A percentile compares a stretch with the other conserved stretches of the same genome.
These are phyloP conservation scores for Rallus crepitans DNA, from an alignment of 2,797 vertebrate genomes.

Conservation along the genomic window DNA sequence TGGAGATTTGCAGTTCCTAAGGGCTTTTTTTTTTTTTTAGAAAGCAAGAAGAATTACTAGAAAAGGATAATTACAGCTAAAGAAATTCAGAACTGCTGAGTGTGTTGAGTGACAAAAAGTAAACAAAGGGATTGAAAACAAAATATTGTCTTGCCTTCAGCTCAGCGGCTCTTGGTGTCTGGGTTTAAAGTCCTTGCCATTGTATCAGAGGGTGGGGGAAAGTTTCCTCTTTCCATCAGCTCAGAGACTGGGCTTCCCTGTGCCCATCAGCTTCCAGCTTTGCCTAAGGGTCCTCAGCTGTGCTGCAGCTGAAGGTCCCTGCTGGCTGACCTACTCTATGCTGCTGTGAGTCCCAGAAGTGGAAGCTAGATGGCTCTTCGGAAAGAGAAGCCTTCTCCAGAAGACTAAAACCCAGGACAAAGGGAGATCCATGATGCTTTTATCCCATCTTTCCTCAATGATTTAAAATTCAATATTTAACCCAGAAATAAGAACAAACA, in stretches of 20 bases:
- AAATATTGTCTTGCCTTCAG: neutral
- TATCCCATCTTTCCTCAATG: neutral
- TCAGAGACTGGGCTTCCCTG: neutral
- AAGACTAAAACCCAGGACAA: neutral
- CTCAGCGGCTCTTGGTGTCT: neutral
- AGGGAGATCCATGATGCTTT: neutral
- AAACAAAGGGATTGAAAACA: neutral
- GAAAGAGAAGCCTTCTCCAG: neutral
- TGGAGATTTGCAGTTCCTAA: neutral
- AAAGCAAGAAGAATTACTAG: neutral
- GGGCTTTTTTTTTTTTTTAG: neutral
- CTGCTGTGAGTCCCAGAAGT: rapidly evolving
- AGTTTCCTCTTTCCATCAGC: neutral
- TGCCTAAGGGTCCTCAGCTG: rapidly evolving
- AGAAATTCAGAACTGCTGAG: neutral
- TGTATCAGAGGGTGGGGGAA: rapidly evolving
- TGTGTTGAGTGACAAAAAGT: neutral
- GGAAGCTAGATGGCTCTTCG: neutral
- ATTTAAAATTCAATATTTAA: neutral
- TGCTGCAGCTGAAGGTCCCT: no score
- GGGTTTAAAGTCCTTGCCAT: neutral
- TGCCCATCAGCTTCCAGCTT: neutral
- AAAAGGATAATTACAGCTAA: neutral
- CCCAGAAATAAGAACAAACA: neutral
- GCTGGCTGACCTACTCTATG: neutral